Conservation (phyloP, 2,888 invertebrate species). For the Nasonovia ribisnigri region DNA sequence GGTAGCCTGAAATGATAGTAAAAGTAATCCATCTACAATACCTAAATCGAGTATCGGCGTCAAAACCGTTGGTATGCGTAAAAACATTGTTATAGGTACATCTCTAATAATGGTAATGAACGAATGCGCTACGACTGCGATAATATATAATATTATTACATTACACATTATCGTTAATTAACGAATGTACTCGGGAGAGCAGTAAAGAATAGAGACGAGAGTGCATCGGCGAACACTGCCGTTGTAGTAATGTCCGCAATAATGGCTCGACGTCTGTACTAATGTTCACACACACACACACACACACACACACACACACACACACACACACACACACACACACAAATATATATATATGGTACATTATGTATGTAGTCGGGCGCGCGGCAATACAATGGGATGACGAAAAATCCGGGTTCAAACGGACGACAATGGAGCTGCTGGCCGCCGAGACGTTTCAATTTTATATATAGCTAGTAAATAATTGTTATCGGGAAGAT, state of each 20-base stretch:
- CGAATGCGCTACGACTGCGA: background rate
- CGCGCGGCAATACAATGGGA: background rate
- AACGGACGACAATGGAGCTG: background rate
- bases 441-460: background rate
- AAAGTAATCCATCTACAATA: too few relatives aligned
- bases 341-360: background rate
- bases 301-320: background rate
- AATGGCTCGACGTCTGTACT: background rate
- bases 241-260: background rate
- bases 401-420: background rate
- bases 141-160: background rate
- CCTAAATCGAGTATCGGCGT: background rate
- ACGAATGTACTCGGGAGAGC: background rate
- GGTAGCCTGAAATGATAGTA: too few relatives aligned
- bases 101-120: background rate
- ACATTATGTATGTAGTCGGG: background rate
- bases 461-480: background rate
- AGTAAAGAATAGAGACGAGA: constrained; percentile 14
- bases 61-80: background rate
- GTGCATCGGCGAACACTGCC: constrained; percentile 9
- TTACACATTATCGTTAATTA: constrained; percentile 9
- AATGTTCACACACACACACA: background rate
- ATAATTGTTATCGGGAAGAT: background rate
- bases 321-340: background rate
- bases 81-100: background rate